phyloP scores from a whole-genome alignment of 2,113 vertebrate species.

The Hirundichthys speculiger region DNA sequence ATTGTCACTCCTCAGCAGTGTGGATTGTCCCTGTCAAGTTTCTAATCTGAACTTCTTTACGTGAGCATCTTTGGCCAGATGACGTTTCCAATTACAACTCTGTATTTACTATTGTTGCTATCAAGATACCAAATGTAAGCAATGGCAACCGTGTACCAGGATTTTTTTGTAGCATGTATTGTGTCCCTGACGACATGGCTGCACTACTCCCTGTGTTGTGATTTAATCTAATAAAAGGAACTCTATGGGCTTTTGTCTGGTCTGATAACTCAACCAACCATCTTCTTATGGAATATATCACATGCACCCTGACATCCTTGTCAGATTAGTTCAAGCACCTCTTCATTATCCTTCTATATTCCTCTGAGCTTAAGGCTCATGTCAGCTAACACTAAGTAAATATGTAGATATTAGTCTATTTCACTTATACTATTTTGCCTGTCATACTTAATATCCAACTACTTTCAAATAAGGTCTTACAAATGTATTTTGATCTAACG shows the following conservation, averaged over 20 bases:
- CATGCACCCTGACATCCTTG: too few relatives aligned
- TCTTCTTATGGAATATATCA: too few relatives aligned
- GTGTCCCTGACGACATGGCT: constrained; percentile 82
- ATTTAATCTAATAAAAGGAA: constrained; percentile 85
- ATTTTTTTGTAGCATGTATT: constrained; percentile 86
- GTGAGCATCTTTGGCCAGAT: constrained; percentile 57
- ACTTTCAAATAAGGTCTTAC: too few relatives aligned
- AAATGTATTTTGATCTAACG: too few relatives aligned
- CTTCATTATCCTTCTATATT: too few relatives aligned
- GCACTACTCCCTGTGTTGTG: constrained; percentile 85
- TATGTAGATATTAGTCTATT: too few relatives aligned
- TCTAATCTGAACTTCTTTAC: constrained; percentile 66
- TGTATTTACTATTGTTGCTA: constrained; percentile 55
- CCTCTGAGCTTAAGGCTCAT: too few relatives aligned
- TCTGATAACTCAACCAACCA: constrained; percentile 33
- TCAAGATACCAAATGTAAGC: constrained; percentile 76
- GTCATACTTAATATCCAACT: too few relatives aligned
- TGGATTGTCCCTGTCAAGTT: constrained; percentile 37
- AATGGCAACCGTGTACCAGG: constrained; percentile 74
- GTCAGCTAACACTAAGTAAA: too few relatives aligned
- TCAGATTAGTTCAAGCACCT: too few relatives aligned
- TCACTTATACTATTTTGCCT: too few relatives aligned
- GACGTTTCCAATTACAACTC: constrained; percentile 65
- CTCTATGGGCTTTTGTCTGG: constrained; percentile 74
- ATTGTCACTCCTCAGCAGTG: constrained; percentile 37